Evolutionary conservation across 2,113 vertebrate species (phyloP), one percentile per base, ranked within the genome.

Genomic region (Myocastor coypus): DNA sequence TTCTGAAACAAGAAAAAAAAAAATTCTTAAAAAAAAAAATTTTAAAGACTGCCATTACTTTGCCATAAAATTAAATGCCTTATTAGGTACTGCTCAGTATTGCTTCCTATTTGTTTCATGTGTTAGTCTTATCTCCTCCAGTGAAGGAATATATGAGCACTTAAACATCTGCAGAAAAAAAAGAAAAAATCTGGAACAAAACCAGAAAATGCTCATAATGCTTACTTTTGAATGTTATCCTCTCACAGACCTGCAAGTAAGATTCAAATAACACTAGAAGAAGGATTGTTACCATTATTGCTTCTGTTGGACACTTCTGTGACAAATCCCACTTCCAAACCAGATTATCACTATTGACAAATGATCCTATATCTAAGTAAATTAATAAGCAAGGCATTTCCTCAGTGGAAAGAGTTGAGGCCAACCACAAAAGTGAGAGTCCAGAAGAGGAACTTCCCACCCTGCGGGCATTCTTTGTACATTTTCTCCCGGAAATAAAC

Each of bases 401-500:
- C 77, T 84, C 32, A 34, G 55, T 30, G 46, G 77, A 88, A 85
- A 85, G 59, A 93, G 57, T 63, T 14, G 55, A 94, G 83, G 66
- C 73, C 77, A 96, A 81, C 40, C 17, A 57, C 6, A 37, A 11
- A 63, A 91, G 66, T 1, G 11, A 61, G 26, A 78, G 66, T 50
- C 26, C 26, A 71, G 93, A 83, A 37, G 55, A 57, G 24, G 13
- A 91, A 97, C 19, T 94, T 90, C 22, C 57, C 24, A 66, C 61
- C 22, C 59, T 85, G 19, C 87, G 63, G 55, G 34, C 81, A 86
- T 63, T 96, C 91, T 59, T 83, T 77, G 46, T n/a, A 46, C 37
- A 89, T 88, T 93, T 95, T 90, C 66, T 95, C 86, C 69, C 46
- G 50, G 84, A 96, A 94, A 92, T 91, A 94, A 92, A 94, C n/a